Evolutionary conservation across 1,140 invertebrate genomes (phyloP).

Genomic region (Nephila pilipes): DNA sequence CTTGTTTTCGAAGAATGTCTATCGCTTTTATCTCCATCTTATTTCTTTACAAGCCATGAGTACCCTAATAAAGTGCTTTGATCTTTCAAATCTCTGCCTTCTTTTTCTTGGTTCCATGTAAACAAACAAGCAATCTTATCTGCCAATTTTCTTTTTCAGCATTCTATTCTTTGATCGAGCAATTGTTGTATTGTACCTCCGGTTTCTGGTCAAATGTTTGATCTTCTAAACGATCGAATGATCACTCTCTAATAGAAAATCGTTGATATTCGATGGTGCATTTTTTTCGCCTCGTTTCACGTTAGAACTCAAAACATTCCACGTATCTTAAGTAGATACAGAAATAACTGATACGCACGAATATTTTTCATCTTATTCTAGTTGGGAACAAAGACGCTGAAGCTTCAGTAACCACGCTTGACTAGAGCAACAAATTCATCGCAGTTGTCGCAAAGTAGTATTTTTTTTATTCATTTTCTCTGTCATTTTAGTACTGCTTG

Average conservation of each 20-base stretch:
- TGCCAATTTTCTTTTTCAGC: too few relatives aligned
- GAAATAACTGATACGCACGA: constrained; percentile 51
- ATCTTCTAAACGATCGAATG: neutral
- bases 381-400: neutral
- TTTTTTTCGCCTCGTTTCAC: neutral
- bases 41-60: too few relatives aligned
- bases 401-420: constrained; percentile 12
- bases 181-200: too few relatives aligned
- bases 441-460: too few relatives aligned
- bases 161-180: too few relatives aligned
- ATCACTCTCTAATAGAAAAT: neutral
- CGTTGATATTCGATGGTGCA: neutral
- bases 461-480: neutral
- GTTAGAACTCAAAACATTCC: neutral
- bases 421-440: constrained; percentile 38
- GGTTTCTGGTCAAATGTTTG: too few relatives aligned
- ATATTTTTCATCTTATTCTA: neutral
- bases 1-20: too few relatives aligned
- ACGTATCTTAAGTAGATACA: neutral
- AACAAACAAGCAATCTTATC: too few relatives aligned
- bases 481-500: neutral
- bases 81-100: too few relatives aligned
- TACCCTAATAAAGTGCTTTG: too few relatives aligned
- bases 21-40: too few relatives aligned
- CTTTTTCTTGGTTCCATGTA: too few relatives aligned